A percentile compares a stretch with the other conserved stretches of the same genome.
phyloP scores from a whole-genome alignment of 2,888 invertebrate genomes.

The Leucophenga montana region DNA sequence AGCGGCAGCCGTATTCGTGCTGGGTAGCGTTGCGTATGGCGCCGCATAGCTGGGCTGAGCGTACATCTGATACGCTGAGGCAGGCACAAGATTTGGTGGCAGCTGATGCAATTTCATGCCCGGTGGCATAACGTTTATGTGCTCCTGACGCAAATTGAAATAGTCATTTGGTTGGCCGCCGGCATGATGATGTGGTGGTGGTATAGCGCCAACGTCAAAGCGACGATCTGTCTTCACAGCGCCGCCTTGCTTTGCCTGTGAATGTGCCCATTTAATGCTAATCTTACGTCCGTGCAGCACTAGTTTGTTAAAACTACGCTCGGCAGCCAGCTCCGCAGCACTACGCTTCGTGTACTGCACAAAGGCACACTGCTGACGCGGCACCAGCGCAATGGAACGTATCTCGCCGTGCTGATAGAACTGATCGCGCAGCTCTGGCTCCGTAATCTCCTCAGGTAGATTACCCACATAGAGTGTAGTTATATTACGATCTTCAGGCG shows the following conservation, averaged over 20 bases:
- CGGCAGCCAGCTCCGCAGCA: constrained; percentile 94
- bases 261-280: constrained; percentile 99
- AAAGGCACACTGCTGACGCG: constrained; percentile 96
- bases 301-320: constrained; percentile 95
- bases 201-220: constrained; percentile 83
- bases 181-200: constrained; percentile 80
- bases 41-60: constrained; percentile 72
- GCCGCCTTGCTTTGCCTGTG: constrained; percentile 83
- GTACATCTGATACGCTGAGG: constrained; percentile 70
- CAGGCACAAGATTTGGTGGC: constrained; percentile 70
- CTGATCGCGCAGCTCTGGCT: constrained; percentile 93
- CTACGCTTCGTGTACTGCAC: constrained; percentile 94
- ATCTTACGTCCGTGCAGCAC: constrained; percentile 86
- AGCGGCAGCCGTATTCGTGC: constrained; percentile 64
- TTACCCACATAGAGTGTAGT: constrained; percentile 99
- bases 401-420: constrained; percentile 99
- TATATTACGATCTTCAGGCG: constrained; percentile 96
- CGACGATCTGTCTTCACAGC: constrained; percentile 75
- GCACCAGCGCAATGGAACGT: constrained; percentile 91
- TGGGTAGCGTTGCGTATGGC: constrained; percentile 68
- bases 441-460: constrained; percentile 88
- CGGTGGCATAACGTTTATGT: constrained; percentile 71
- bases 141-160: constrained; percentile 76
- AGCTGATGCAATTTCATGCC: constrained; percentile 73
- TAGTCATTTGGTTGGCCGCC: constrained; percentile 77